Conservation (phyloP, 2,113 vertebrate species). For the Amphiprion ocellaris region DNA sequence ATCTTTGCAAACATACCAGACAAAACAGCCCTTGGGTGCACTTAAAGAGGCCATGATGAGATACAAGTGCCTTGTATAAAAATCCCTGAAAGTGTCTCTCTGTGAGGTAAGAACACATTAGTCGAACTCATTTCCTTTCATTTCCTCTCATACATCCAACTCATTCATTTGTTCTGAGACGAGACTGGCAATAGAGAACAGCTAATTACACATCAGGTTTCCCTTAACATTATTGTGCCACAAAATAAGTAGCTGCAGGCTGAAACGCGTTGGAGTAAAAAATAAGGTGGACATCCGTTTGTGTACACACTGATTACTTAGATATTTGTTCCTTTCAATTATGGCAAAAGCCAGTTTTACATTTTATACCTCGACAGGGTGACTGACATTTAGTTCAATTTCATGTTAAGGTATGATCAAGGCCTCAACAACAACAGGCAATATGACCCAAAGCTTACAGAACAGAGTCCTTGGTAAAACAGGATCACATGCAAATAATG, state of each 20-base stretch:
- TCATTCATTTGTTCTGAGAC: constrained; percentile 62
- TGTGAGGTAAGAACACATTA: constrained; percentile 80
- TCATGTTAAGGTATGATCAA: constrained; percentile 51
- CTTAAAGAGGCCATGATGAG: constrained; percentile 72
- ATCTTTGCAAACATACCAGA: constrained; percentile 74
- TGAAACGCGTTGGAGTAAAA: constrained; percentile 50
- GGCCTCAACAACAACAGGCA: constrained; percentile 50
- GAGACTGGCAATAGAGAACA: constrained; percentile 62
- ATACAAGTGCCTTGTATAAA: constrained; percentile 73
- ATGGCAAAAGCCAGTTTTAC: constrained; percentile 38
- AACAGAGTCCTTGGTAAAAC: constrained; percentile 41
- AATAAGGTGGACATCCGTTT: constrained; percentile 40
- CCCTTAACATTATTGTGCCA: constrained; percentile 57
- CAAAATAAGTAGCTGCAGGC: constrained; percentile 67
- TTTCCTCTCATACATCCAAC: constrained; percentile 52
- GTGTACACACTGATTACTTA: constrained; percentile 48
- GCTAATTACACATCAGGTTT: constrained; percentile 63
- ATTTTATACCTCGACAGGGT: constrained; percentile 27
- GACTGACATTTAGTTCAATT: constrained; percentile 19
- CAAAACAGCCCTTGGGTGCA: constrained; percentile 77
- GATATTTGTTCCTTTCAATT: constrained; percentile 35
- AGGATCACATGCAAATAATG: constrained; percentile 56
- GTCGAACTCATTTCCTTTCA: constrained; percentile 62
- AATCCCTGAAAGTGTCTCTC: constrained; percentile 82
- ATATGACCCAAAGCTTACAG: constrained; percentile 47